These are phyloP conservation scores for Poeciliopsis infans DNA, from an alignment of 2,797 vertebrate genomes.

Conservation along the genomic window DNA sequence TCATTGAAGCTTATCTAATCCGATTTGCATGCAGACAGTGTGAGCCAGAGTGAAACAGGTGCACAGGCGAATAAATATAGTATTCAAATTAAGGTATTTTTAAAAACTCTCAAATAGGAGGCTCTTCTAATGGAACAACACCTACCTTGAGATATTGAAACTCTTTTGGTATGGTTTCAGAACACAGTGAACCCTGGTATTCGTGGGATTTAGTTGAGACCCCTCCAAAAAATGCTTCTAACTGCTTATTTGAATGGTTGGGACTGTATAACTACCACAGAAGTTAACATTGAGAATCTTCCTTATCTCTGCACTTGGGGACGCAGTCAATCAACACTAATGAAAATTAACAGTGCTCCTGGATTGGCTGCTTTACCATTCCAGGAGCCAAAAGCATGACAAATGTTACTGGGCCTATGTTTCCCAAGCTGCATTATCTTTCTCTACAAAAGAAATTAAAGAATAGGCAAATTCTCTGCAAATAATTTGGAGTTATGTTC, in stretches of 20 bases:
- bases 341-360: too few species aligned
- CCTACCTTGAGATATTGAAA: background rate
- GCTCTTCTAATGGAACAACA: background rate
- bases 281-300: too few species aligned
- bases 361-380: background rate
- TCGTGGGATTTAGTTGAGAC: too few species aligned
- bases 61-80: background rate
- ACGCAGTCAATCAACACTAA: too few species aligned
- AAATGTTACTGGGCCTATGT: background rate
- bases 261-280: too few species aligned
- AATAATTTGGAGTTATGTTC: background rate
- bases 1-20: background rate
- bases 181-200: background rate
- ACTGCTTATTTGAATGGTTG: too few species aligned
- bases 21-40: conserved; percentile 19
- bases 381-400: background rate
- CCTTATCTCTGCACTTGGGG: too few species aligned
- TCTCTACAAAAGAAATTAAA: background rate
- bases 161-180: background rate
- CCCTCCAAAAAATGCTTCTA: too few species aligned
- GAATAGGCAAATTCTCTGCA: background rate
- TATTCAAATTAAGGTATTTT: conserved; percentile 39
- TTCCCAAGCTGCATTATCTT: background rate
- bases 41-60: conserved; percentile 8
- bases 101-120: background rate